phyloP scores from a whole-genome alignment of 2,113 vertebrate species.

The Trachemys scripta region DNA sequence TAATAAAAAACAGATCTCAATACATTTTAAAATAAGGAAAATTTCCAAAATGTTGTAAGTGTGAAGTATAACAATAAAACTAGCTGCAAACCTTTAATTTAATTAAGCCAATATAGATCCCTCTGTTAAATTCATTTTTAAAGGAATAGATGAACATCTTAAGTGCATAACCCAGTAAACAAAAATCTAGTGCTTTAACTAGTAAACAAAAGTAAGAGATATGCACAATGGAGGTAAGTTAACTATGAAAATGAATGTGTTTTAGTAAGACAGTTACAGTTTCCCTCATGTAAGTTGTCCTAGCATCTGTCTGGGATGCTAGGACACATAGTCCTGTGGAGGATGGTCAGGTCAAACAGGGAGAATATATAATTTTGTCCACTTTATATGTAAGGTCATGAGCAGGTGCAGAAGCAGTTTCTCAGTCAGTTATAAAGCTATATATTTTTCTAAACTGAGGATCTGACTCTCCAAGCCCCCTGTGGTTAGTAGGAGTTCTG shows the following conservation, averaged over 20 bases:
- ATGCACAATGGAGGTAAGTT: neutral
- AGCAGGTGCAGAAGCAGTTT: neutral
- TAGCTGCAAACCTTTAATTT: neutral
- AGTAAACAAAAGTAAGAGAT: neutral
- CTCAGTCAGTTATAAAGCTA: neutral
- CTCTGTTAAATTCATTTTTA: neutral
- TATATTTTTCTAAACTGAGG: neutral
- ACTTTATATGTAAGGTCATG: rapidly evolving
- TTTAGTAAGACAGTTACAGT: neutral
- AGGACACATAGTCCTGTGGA: neutral
- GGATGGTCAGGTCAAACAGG: neutral
- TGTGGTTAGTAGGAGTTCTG: neutral
- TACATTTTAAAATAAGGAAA: neutral
- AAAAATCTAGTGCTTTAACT: neutral
- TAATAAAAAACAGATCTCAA: neutral
- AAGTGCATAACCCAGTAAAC: neutral
- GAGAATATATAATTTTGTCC: neutral
- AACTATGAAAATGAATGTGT: neutral
- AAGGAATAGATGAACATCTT: neutral
- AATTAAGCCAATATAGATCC: neutral
- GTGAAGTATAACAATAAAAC: neutral
- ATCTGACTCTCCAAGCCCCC: neutral
- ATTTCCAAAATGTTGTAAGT: neutral
- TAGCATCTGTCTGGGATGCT: neutral
- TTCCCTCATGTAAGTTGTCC: neutral